A percentile compares a stretch with the other conserved stretches of the same genome.
These are phyloP conservation scores for Mormyrus lacerda DNA, from an alignment of 2,113 vertebrate species.

Conservation along the genomic window DNA sequence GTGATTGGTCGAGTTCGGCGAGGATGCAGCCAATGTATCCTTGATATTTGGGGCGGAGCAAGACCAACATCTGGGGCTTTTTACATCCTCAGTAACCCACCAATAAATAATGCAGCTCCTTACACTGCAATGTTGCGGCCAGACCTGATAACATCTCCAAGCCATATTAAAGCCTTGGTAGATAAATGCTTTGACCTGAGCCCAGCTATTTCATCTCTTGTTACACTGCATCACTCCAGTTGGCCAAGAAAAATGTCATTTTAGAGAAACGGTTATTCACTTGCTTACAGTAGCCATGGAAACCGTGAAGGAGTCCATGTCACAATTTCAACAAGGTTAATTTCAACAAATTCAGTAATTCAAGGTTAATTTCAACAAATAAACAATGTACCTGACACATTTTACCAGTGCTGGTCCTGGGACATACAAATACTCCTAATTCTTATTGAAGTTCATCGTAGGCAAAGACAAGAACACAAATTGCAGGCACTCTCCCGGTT, in stretches of 20 bases:
- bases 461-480: background rate
- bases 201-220: constrained; percentile 8
- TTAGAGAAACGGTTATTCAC: background rate
- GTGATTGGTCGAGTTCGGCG: no score
- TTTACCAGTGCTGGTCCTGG: background rate
- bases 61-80: no score
- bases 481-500: background rate
- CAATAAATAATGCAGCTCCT: constrained; percentile 15
- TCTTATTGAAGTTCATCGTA: background rate
- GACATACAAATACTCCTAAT: background rate
- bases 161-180: constrained; percentile 11
- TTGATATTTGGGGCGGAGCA: no score
- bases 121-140: background rate
- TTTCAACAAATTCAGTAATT: background rate
- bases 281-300: background rate
- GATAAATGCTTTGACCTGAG: constrained; percentile 16
- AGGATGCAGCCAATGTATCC: no score
- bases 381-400: background rate
- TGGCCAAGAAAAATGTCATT: background rate
- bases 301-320: background rate
- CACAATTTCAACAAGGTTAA: background rate
- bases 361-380: background rate
- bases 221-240: constrained; percentile 5
- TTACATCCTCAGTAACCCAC: background rate
- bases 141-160: constrained; percentile 9